Conservation (phyloP, 2,888 invertebrate species). For the Congeria kusceri region DNA sequence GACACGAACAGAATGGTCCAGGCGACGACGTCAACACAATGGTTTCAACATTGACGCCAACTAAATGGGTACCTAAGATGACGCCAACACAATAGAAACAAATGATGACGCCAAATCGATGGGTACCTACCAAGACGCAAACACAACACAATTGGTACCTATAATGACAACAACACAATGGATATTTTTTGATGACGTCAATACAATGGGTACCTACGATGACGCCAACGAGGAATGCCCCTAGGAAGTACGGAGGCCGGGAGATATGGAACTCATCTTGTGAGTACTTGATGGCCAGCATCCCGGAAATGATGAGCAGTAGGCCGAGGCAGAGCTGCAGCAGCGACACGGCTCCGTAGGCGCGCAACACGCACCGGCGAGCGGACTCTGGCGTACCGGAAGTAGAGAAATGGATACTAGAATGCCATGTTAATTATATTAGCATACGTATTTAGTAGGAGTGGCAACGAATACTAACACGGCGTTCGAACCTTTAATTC, state of each 20-base stretch:
- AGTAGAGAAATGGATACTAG: no score
- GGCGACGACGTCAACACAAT: no score
- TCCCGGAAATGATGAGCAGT: conserved; percentile 43
- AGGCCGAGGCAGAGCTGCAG: conserved; percentile 49
- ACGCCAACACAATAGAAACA: conserved; percentile 47
- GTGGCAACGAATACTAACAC: no score
- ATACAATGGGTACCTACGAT: conserved; percentile 36
- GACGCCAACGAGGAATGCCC: conserved; percentile 47
- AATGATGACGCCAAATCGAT: conserved; percentile 16
- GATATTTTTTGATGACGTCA: no score
- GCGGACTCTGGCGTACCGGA: conserved; percentile 34
- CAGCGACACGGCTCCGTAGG: conserved; percentile 51
- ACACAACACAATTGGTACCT: no score
- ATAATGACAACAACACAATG: no score
- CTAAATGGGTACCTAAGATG: conserved; percentile 31
- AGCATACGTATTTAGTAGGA: no score
- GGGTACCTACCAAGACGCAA: not conserved
- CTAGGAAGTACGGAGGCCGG: conserved; percentile 51
- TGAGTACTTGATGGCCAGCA: conserved; percentile 36
- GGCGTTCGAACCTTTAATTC: no score
- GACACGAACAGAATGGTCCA: no score
- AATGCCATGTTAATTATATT: no score
- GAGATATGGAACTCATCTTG: conserved; percentile 44
- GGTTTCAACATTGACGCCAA: no score
- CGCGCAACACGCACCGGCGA: conserved; percentile 38